Percentiles rank a stretch among this genome's conserved stretches.
These are phyloP conservation scores for Sinosuthora webbiana DNA, from an alignment of 2,113 vertebrate species.

Conservation along the genomic window DNA sequence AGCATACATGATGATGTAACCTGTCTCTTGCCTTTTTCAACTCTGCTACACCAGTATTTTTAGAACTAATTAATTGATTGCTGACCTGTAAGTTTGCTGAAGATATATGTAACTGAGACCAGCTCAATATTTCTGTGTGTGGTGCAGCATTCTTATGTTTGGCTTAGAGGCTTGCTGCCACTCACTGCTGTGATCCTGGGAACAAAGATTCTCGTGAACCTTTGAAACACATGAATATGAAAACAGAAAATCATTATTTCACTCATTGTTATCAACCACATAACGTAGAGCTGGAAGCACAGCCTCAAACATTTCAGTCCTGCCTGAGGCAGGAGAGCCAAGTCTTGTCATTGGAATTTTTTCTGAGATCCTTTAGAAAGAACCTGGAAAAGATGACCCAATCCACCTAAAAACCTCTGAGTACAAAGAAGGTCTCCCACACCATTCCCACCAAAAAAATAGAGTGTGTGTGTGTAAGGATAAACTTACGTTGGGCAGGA, in stretches of 20 bases:
- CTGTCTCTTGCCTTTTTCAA: background rate
- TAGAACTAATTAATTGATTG: background rate
- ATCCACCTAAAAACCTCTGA: background rate
- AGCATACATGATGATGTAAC: background rate
- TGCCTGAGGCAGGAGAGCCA: rapidly evolving
- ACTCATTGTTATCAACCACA: background rate
- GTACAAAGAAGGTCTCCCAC: background rate
- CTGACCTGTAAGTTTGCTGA: background rate
- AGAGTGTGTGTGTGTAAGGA: background rate
- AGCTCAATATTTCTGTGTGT: background rate
- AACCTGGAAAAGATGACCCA: background rate
- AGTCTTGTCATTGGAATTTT: background rate
- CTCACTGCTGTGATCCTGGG: background rate
- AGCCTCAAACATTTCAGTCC: background rate
- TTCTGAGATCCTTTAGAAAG: background rate
- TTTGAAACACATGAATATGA: background rate
- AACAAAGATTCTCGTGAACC: background rate
- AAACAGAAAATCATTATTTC: background rate
- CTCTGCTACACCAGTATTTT: background rate
- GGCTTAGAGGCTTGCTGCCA: background rate
- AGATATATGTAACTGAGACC: background rate
- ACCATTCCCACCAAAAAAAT: background rate
- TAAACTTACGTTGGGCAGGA: background rate
- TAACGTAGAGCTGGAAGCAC: background rate
- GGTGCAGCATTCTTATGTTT: background rate